phyloP scores from a whole-genome alignment of 2,113 vertebrate genomes.

The Cololabis saira region DNA sequence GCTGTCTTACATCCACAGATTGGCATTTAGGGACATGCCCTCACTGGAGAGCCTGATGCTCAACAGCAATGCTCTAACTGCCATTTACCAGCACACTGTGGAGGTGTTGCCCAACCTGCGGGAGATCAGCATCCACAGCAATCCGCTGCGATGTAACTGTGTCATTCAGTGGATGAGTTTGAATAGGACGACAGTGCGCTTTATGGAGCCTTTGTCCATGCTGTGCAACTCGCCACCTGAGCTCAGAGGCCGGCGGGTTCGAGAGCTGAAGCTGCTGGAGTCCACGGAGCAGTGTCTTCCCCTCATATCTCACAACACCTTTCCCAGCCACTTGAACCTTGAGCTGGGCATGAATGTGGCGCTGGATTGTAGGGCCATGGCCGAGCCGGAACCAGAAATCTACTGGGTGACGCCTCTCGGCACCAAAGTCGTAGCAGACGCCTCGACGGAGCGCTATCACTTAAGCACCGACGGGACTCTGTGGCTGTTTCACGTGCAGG shows the following conservation, averaged over 20 bases:
- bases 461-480: slow-evolving; percentile 91
- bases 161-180: slow-evolving; percentile 96
- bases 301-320: slow-evolving; percentile 91
- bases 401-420: slow-evolving; percentile 98
- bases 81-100: slow-evolving; percentile 91
- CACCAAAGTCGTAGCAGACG: slow-evolving; percentile 89
- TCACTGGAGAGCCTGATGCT: slow-evolving; percentile 97
- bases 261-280: slow-evolving; percentile 85
- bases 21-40: slow-evolving; percentile 93
- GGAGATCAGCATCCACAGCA: slow-evolving; percentile 96
- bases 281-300: slow-evolving; percentile 92
- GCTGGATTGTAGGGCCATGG: slow-evolving; percentile 95
- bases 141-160: slow-evolving; percentile 94
- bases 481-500: slow-evolving; percentile 86
- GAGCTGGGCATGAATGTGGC: slow-evolving; percentile 87
- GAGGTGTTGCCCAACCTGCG: slow-evolving; percentile 92
- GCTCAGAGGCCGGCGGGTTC: slow-evolving; percentile 87
- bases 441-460: slow-evolving; percentile 89
- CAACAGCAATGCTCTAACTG: slow-evolving; percentile 95
- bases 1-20: slow-evolving; percentile 91
- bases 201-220: slow-evolving; percentile 98
- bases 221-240: slow-evolving; percentile 91
- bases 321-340: slow-evolving; percentile 89
- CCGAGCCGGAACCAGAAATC: slow-evolving; percentile 95
- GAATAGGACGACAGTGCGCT: slow-evolving; percentile 93